These are phyloP conservation scores for Plebejus melissa DNA, from an alignment of 2,888 invertebrate genomes.

Conservation along the genomic window DNA sequence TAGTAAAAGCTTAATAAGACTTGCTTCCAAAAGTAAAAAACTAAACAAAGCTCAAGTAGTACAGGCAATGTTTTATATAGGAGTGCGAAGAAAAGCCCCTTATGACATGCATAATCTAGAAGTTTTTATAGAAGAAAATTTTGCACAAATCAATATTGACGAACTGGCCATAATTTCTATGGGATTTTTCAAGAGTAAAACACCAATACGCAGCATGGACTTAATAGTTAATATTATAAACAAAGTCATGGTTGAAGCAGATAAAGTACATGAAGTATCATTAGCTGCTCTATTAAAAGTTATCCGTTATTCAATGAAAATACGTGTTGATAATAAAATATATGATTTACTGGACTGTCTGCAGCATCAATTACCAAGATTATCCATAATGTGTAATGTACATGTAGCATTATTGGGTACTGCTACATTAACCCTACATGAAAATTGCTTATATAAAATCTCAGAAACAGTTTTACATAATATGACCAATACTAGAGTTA, in stretches of 20 bases:
- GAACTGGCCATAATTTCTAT: slow-evolving; percentile 86
- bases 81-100: slow-evolving; percentile 75
- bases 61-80: slow-evolving; percentile 83
- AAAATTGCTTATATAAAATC: slow-evolving; percentile 61
- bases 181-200: slow-evolving; percentile 88
- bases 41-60: slow-evolving; percentile 82
- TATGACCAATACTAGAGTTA: slow-evolving; percentile 77
- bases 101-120: slow-evolving; percentile 84
- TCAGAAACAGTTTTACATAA: slow-evolving; percentile 71
- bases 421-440: slow-evolving; percentile 58
- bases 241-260: slow-evolving; percentile 69
- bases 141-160: slow-evolving; percentile 79
- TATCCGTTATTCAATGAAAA: slow-evolving; percentile 79
- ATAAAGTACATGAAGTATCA: slow-evolving; percentile 81
- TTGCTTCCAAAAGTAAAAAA: slow-evolving; percentile 77
- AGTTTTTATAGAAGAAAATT: slow-evolving; percentile 67
- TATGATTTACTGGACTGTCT: slow-evolving; percentile 75
- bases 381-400: slow-evolving; percentile 80
- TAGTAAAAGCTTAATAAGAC: slow-evolving; percentile 70
- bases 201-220: slow-evolving; percentile 74
- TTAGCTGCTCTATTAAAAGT: slow-evolving; percentile 83
- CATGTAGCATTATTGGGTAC: slow-evolving; percentile 83
- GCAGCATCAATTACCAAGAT: slow-evolving; percentile 73
- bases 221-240: slow-evolving; percentile 74
- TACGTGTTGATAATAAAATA: slow-evolving; percentile 64